A percentile compares a stretch with the other conserved stretches of the same genome.
Conservation (phyloP, 2,113 vertebrate genomes). For the Xenopus laevis region DNA sequence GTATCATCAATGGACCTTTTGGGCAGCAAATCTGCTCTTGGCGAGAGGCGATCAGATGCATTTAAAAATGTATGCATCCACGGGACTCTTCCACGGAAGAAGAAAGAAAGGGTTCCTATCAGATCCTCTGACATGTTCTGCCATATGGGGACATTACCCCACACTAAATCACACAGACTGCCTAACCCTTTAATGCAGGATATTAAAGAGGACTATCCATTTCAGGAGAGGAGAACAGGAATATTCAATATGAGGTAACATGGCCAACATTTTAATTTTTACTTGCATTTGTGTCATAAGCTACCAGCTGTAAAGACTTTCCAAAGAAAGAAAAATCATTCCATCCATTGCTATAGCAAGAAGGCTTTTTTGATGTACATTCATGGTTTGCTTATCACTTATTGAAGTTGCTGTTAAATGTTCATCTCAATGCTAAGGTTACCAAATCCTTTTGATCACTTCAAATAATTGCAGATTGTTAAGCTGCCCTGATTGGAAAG, state of each 20-base stretch:
- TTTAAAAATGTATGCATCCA: slow-evolving; percentile 86
- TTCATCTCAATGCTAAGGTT: no score
- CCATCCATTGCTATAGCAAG: no score
- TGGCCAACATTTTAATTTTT: no score
- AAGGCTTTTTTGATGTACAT: no score
- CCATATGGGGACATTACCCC: slow-evolving; percentile 56
- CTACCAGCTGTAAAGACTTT: no score
- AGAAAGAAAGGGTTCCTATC: slow-evolving; percentile 64
- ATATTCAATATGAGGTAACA: slow-evolving; percentile 69
- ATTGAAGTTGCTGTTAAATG: no score
- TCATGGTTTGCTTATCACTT: no score
- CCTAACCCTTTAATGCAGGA: slow-evolving; percentile 64
- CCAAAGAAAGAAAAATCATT: no score
- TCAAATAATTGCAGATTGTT: no score
- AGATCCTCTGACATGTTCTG: slow-evolving; percentile 63
- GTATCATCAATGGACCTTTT: slow-evolving; percentile 90
- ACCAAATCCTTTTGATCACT: no score
- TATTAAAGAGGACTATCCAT: slow-evolving; percentile 69
- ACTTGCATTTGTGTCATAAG: no score
- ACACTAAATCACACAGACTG: slow-evolving; percentile 55
- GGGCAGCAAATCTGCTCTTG: slow-evolving; percentile 67
- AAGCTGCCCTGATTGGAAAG: no score
- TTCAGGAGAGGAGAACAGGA: slow-evolving; percentile 51
- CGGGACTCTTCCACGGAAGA: slow-evolving; percentile 90
- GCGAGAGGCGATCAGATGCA: slow-evolving; percentile 55